A percentile compares a stretch with the other conserved stretches of the same genome.
phyloP scores from a whole-genome alignment of 2,113 vertebrate species.

The Sphaerodactylus townsendi region DNA sequence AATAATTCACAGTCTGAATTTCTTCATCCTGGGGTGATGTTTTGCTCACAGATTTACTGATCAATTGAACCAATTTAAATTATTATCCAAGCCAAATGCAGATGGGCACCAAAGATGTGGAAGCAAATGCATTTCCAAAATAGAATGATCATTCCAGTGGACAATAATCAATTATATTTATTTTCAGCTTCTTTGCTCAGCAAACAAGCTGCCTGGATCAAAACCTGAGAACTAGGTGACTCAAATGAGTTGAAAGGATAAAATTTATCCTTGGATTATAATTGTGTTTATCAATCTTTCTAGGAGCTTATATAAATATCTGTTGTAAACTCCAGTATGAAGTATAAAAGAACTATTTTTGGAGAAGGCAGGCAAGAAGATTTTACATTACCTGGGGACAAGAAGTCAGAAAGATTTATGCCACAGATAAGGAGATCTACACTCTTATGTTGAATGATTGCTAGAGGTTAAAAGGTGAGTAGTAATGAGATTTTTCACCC shows the following conservation, averaged over 20 bases:
- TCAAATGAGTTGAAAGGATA: neutral
- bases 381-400: constrained; percentile 8
- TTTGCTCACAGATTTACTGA: rapidly evolving
- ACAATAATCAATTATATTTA: neutral
- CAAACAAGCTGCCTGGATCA: neutral
- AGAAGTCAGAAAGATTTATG: constrained; percentile 17
- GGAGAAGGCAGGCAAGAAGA: neutral
- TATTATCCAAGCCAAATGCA: neutral
- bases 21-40: neutral
- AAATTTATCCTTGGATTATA: neutral
- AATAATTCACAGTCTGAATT: neutral
- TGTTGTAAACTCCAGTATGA: neutral
- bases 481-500: constrained; percentile 19
- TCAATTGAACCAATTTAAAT: neutral
- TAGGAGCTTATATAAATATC: neutral
- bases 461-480: constrained; percentile 6
- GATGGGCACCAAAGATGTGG: neutral
- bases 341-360: neutral
- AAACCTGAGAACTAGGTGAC: neutral
- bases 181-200: neutral
- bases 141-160: neutral
- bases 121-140: neutral
- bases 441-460: neutral
- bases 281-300: neutral
- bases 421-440: neutral